Evolutionary conservation across 2,113 vertebrate species (phyloP), one percentile per base, ranked within the genome.

Genomic region (Balaeniceps rex): DNA sequence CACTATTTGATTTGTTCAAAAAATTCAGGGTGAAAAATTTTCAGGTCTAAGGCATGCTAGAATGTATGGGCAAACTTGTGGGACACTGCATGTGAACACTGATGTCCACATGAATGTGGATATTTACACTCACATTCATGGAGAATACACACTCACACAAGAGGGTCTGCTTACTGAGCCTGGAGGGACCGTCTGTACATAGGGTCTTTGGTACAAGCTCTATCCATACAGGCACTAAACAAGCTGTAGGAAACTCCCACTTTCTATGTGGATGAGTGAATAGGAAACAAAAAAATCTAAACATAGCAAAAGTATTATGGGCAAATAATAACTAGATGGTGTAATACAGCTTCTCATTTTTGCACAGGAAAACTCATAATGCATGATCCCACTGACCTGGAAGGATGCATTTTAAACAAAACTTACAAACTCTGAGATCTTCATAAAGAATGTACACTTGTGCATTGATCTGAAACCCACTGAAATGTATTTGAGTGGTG

Each of bases 141-240:
- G 23, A 36, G 38, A 54, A 66, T 14, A 46, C 29, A n/a, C 25
- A 7, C 46, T 21, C 10, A 14, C 58, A 36, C 0, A 6, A 23
- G 9, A 61, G 14, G 54, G 42, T 25, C 24, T 54, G 63, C 4
- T 75, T 9, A 10, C 28, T 19, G 65, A 57, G 64, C 24, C 60
- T 46, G 29, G 13, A 29, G 38, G 33, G 42, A 23, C 40, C 3
- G 0, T 1, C 33, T 2, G 15, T 38, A n/a, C 4, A 6, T 10
- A 61, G 3, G 5, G 22, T 23, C 42, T 71, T 40, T 1, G 3
- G 11, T 16, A 79, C n/a, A 17, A 91, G 19, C 25, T 61, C 57
- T 34, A 5, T 19, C 33, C 33, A 18, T 3, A 40, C 19, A 44
- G 47, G 33, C 38, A 80, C 15, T 11, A 38, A 55, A 52, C 10